Conservation (phyloP, 2,888 invertebrate species). For the Orthosia cruda region DNA sequence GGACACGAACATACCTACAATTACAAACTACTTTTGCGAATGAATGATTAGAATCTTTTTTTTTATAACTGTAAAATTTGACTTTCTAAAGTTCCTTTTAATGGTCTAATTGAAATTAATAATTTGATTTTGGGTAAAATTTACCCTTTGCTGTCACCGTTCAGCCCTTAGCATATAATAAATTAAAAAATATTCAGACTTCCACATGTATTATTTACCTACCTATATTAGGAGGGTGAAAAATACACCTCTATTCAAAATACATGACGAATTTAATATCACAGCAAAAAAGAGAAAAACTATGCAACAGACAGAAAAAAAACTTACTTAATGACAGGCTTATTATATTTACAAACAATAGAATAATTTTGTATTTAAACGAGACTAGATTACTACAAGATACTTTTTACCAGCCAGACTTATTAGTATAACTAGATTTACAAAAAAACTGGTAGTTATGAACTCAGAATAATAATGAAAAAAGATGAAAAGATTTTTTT, state of each 20-base stretch:
- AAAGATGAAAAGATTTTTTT: constrained; percentile 17
- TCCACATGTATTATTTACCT: no score
- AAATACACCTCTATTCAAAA: no score
- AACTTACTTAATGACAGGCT: background rate
- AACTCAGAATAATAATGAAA: background rate
- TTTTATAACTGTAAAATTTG: no score
- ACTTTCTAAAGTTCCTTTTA: no score
- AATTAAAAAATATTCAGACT: no score
- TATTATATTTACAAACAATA: constrained; percentile 27
- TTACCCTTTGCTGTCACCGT: background rate
- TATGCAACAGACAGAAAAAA: background rate
- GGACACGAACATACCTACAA: no score
- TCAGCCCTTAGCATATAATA: background rate
- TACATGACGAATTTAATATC: background rate
- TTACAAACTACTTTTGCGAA: no score
- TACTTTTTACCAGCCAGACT: constrained; percentile 14
- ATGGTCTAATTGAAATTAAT: no score
- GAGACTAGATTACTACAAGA: constrained; percentile 1
- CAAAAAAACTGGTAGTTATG: background rate
- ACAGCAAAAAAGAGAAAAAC: background rate
- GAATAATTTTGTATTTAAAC: constrained; percentile 12
- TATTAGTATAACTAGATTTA: constrained; percentile 15
- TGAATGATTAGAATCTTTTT: no score
- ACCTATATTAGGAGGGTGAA: no score
- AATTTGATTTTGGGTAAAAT: no score